phyloP scores from a whole-genome alignment of 2,888 invertebrate species.

The Drepanosiphum platanoidis region DNA sequence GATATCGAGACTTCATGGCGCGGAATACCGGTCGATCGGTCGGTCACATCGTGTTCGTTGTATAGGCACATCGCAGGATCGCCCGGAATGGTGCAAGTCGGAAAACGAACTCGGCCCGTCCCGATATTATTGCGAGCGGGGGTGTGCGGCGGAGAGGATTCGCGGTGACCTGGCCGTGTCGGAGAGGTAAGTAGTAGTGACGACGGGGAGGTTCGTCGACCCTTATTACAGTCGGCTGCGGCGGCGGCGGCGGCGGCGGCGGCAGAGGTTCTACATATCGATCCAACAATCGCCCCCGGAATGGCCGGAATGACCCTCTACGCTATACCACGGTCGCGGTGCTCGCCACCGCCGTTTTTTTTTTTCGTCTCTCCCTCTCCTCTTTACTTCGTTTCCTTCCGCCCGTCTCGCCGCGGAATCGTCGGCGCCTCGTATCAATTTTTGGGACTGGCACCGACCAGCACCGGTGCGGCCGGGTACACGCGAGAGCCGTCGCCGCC shows the following conservation, averaged over 20 bases:
- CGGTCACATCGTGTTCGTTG: too few species aligned
- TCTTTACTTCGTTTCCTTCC: not conserved
- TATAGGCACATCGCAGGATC: too few species aligned
- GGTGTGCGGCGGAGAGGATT: not conserved
- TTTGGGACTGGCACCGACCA: conserved; percentile 58
- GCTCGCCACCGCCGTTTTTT: conserved; percentile 41
- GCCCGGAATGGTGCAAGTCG: too few species aligned
- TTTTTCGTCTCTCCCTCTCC: not conserved
- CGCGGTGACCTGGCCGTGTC: not conserved
- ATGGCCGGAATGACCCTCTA: conserved; percentile 54
- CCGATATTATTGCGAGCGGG: not conserved
- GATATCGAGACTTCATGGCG: too few species aligned
- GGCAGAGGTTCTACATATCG: conserved; percentile 33
- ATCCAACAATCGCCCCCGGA: conserved; percentile 60
- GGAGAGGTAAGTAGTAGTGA: not conserved
- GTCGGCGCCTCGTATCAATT: conserved; percentile 14
- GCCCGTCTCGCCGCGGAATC: not conserved
- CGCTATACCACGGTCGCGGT: conserved; percentile 36
- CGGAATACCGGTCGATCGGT: too few species aligned
- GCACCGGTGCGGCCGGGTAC: conserved; percentile 51
- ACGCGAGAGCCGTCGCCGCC: conserved; percentile 31
- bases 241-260: not conserved
- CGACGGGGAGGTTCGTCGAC: conserved; percentile 3
- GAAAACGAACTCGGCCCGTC: not conserved
- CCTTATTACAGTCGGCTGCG: not conserved